Percentiles rank a stretch among this genome's conserved stretches.
These are phyloP conservation scores for Xanthia icteritia DNA, from an alignment of 2,888 invertebrate species.

Conservation along the genomic window DNA sequence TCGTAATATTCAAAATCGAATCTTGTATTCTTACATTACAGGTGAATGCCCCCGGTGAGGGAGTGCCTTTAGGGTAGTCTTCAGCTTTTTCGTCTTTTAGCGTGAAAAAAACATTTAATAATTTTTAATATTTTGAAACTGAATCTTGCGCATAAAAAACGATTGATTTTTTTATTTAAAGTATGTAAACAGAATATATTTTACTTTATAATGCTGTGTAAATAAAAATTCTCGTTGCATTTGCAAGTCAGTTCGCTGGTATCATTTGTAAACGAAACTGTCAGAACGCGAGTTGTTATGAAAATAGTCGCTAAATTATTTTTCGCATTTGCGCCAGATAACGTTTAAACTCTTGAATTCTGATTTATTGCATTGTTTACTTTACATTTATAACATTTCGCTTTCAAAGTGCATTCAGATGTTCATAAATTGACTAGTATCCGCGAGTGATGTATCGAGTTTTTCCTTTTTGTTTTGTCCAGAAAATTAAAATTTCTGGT, in stretches of 20 bases:
- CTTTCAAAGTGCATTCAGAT: conserved; percentile 50
- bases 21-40: too few relatives aligned
- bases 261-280: conserved; percentile 65
- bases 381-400: conserved; percentile 41
- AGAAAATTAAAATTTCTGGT: conserved; percentile 75
- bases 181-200: too few relatives aligned
- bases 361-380: conserved; percentile 51
- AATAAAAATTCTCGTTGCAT: too few relatives aligned
- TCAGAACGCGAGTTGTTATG: conserved; percentile 86
- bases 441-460: conserved; percentile 76
- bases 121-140: too few relatives aligned
- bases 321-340: conserved; percentile 68
- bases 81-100: too few relatives aligned
- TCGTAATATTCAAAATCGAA: too few relatives aligned
- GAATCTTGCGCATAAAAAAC: too few relatives aligned
- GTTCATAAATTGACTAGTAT: conserved; percentile 57
- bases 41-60: too few relatives aligned
- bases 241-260: conserved; percentile 10
- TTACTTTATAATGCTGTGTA: too few relatives aligned
- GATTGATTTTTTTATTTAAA: too few relatives aligned
- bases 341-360: conserved; percentile 60
- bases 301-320: conserved; percentile 78
- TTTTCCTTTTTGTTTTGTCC: conserved; percentile 81
- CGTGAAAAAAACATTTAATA: too few relatives aligned
- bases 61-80: too few relatives aligned